Conservation (phyloP, 1,140 invertebrate species). For the Aporrectodea caliginosa region DNA sequence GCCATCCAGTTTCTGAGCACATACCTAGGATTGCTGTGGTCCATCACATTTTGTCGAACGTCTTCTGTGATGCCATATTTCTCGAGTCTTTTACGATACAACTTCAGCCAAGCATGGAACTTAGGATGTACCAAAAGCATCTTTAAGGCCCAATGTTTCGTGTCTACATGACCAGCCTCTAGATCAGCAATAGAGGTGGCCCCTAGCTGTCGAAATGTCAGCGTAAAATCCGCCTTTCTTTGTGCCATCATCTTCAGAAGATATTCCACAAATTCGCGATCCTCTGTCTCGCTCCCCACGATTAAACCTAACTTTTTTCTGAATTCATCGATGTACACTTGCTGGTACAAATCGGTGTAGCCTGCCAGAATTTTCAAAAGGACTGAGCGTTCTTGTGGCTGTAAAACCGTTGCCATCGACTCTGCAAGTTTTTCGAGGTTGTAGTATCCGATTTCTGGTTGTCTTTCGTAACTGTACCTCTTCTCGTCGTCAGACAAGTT, state of each 20-base stretch:
- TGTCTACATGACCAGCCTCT: slow-evolving; percentile 28
- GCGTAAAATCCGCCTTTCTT: slow-evolving; percentile 64
- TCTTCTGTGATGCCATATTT: slow-evolving; percentile 39
- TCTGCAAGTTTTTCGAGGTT: slow-evolving; percentile 63
- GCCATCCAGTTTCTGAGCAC: slow-evolving; percentile 65
- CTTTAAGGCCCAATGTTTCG: slow-evolving; percentile 38
- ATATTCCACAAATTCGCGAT: slow-evolving; percentile 57
- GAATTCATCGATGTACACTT: slow-evolving; percentile 39
- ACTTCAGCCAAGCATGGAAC: slow-evolving; percentile 40
- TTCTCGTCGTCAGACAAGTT: slow-evolving; percentile 65
- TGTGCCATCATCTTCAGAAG: slow-evolving; percentile 64
- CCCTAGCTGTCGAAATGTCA: slow-evolving; percentile 62
- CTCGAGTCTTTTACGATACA: slow-evolving; percentile 43
- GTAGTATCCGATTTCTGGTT: slow-evolving; percentile 61
- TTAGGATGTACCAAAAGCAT: slow-evolving; percentile 43
- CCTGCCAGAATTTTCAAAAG: slow-evolving; percentile 36
- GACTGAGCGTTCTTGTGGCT: slow-evolving; percentile 32
- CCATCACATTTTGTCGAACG: slow-evolving; percentile 57
- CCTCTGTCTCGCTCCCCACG: slow-evolving; percentile 35
- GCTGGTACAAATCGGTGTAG: slow-evolving; percentile 40
- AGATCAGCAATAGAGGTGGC: slow-evolving; percentile 49
- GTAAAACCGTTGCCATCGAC: slow-evolving; percentile 59
- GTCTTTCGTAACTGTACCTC: slow-evolving; percentile 58
- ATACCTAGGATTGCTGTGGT: slow-evolving; percentile 59
- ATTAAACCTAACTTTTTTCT: slow-evolving; percentile 41